Evolutionary conservation across 2,113 vertebrate genomes (phyloP).

Genomic region (Eretmochelys imbricata): DNA sequence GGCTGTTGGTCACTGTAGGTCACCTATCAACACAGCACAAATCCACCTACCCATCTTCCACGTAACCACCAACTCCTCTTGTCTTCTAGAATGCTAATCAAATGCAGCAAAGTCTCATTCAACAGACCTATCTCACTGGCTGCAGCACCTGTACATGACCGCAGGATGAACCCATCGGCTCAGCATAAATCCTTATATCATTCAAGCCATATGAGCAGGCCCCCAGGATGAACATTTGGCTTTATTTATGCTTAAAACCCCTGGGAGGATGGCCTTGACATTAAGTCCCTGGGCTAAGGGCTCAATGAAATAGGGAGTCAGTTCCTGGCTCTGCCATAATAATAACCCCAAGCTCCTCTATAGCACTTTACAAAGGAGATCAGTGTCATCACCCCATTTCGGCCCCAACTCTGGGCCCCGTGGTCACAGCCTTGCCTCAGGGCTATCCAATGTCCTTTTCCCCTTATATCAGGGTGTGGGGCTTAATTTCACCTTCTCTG

Average conservation of each 20-base stretch:
- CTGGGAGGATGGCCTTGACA: not conserved
- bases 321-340: not conserved
- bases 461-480: not conserved
- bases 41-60: not conserved
- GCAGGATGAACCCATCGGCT: not conserved
- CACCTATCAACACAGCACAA: not conserved
- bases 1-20: not conserved
- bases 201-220: not conserved
- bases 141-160: not conserved
- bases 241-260: not conserved
- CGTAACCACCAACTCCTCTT: not conserved
- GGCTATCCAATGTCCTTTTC: not conserved
- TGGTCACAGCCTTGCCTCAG: not conserved
- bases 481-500: not conserved
- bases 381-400: not conserved
- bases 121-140: not conserved
- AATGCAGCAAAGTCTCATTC: not conserved
- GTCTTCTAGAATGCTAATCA: not conserved
- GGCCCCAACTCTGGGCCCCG: not conserved
- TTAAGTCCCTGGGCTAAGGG: not conserved
- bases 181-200: not conserved
- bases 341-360: not conserved
- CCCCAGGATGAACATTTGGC: not conserved
- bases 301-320: not conserved
- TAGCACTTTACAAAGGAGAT: not conserved